Base-by-base conservation (phyloP, 2,797 vertebrate species). In the Acrossocheilus fasciatus region DNA sequence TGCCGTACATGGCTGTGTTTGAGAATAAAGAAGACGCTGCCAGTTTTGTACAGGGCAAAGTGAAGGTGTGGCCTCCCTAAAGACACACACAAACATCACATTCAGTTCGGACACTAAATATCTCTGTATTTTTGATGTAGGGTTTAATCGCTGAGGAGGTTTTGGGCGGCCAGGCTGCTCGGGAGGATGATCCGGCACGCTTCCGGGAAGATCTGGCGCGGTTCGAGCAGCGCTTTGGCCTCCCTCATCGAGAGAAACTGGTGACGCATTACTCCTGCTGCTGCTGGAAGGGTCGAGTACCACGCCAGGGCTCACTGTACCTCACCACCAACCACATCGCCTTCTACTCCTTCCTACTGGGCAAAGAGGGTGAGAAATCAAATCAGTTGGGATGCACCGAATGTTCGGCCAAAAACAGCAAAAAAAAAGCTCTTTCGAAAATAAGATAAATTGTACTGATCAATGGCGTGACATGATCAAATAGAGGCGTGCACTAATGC, bases 301-400 rank as follows among this genome's bases (percentile, higher is more conserved):
- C 98, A 43, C 97, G 98, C 12, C 98, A 99, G 92, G 98, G 98
- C 91, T 97, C 98, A 95, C 96, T 99, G 76, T 99, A 98, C 94
- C 96, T 99, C 92, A 99, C 98, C 92, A 97, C 96, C 95, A 98
- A 99, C 94, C 98, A 99, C 91, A 92, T 98, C 89, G 97, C 97
- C 92, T 99, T 99, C 95, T 99, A 99, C 93, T 98, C 98, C 72
- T 99, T 97, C 95, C 96, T 99, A 94, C 93, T 99, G 82, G 98
- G 98, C 90, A 99, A 99, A 92, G 98, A 99, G 94, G 95, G 98
- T 99, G 81, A 87, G 83, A 4, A 41, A 10, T 34, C 12, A 1
- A 20, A 20, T 15, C 36, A 17, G 6, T 23, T 18, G 26, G 47
- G 47, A 50, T 15, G 47, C 50, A 52, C 15, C 30, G 30, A 30